A percentile compares a stretch with the other conserved stretches of the same genome.
phyloP scores from a whole-genome alignment of 2,888 invertebrate genomes.

The Portevinia maculata region DNA sequence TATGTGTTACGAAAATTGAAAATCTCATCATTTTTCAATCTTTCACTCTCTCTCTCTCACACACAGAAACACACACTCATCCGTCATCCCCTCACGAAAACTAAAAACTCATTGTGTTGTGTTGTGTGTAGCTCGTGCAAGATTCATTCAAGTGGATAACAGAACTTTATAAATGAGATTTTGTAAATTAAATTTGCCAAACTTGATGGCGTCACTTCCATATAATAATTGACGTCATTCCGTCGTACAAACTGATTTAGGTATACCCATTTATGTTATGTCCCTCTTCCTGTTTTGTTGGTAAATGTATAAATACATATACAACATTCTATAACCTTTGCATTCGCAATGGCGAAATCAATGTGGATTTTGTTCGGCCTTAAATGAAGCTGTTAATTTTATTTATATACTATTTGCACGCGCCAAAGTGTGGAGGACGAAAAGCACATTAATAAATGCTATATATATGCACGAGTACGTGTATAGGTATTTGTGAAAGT shows the following conservation, averaged over 20 bases:
- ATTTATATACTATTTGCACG: constrained; percentile 12
- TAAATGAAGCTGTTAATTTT: constrained; percentile 50
- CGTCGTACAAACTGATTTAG: constrained; percentile 1
- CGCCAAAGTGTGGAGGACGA: neutral
- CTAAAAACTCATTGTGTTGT: neutral
- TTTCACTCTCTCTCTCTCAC: constrained; percentile 1
- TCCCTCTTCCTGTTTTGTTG: neutral
- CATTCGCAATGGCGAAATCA: constrained; percentile 31
- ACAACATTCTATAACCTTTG: too few species aligned
- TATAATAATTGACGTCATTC: constrained; percentile 65
- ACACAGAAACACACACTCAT: constrained; percentile 18
- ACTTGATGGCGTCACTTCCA: constrained; percentile 63
- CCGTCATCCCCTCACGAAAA: neutral
- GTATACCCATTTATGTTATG: neutral
- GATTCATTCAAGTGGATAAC: constrained; percentile 15
- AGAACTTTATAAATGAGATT: constrained; percentile 50
- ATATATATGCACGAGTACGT: too few species aligned
- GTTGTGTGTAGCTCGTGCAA: neutral
- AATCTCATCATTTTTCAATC: constrained; percentile 33
- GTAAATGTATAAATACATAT: too few species aligned
- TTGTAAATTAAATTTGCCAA: constrained; percentile 36
- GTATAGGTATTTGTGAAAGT: too few species aligned
- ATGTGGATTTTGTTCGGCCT: constrained; percentile 31
- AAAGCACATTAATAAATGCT: neutral
- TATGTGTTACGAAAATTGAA: constrained; percentile 39